A percentile compares a stretch with the other conserved stretches of the same genome.
These are phyloP conservation scores for Drosophila macrospina DNA, from an alignment of 2,888 invertebrate species.

Conservation along the genomic window DNA sequence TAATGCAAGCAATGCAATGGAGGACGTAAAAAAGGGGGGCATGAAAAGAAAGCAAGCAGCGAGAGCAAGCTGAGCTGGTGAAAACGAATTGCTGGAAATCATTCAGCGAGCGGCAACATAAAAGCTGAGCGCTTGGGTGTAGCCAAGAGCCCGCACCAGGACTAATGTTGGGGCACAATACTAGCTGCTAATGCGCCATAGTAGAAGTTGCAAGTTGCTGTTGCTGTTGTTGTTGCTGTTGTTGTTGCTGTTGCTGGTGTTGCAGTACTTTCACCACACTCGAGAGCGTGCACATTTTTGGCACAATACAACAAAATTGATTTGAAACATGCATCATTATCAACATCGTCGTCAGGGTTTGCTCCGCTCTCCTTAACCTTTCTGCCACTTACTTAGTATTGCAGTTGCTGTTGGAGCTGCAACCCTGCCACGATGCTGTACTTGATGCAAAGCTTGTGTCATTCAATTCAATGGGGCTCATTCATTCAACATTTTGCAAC, in stretches of 20 bases:
- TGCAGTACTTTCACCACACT: conserved; percentile 44
- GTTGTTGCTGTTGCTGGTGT: conserved; percentile 5
- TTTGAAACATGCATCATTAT: conserved; percentile 82
- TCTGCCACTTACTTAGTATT: conserved; percentile 59
- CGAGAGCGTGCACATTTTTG: conserved; percentile 66
- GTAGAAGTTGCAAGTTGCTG: neutral
- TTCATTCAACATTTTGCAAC: conserved; percentile 79
- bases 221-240: conserved; percentile 9
- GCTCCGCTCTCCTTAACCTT: conserved; percentile 27
- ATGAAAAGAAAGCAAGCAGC: conserved; percentile 36
- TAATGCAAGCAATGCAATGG: conserved; percentile 36
- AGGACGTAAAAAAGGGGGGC: conserved; percentile 40
- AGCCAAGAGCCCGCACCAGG: conserved; percentile 21
- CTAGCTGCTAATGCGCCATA: conserved; percentile 46
- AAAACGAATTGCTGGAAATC: conserved; percentile 65
- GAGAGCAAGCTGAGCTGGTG: conserved; percentile 21
- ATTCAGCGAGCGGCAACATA: conserved; percentile 63
- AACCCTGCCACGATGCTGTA: conserved; percentile 19
- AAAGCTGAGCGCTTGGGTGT: conserved; percentile 71
- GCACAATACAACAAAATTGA: conserved; percentile 82
- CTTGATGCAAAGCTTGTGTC: conserved; percentile 55
- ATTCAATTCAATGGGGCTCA: conserved; percentile 73
- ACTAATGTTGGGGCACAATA: conserved; percentile 18
- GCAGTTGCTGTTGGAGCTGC: conserved; percentile 10
- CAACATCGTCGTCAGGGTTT: conserved; percentile 57